Base-by-base conservation (phyloP, 2,113 vertebrate species). In the Scatophagus argus region DNA sequence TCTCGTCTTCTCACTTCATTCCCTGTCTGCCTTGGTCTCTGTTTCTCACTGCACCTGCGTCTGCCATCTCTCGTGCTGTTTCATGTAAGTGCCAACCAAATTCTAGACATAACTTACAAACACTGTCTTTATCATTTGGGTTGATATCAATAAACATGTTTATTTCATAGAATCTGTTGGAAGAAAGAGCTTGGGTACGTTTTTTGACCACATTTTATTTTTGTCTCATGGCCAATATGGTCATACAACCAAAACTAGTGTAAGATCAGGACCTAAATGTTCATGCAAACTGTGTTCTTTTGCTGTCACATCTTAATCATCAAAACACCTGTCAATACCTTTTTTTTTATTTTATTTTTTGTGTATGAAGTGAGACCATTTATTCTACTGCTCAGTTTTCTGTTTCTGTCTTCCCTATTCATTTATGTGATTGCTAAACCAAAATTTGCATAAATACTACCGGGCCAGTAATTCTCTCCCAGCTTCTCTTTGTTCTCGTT, bases 381-480 rank as follows among this genome's bases (percentile, higher is more conserved):
- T 43, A 77, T 72, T 70, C 19, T 17, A n/a, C 64, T 23, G 46
- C 46, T 23, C 25, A 17, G n/a, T 31, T 77, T 72, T 72, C 32
- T 0, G 12, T 61, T 68, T 68, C 27, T 49, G 38, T 70, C 66
- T 54, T 23, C 19, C 34, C 61, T 52, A 39, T 84, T 87, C 60
- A 68, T 88, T 87, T 76, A 60, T 55, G 84, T 80, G 78, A 88
- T 68, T 73, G 76, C 74, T 41, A 31, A 86, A 79, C 81, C 0
- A 14, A n/a, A 49, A 83, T 88, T 78, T 75, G 65, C 85, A 89
- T 86, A 80, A 83, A 79, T 29, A 69, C 64, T 25, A 27, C 63
- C 51, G 66, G 49, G 81, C 76, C 61, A 43, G 62, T 76, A 46
- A 58, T 61, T 38, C 70, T 82, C 64, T 58, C 61, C 27, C 43